Conservation (phyloP, 2,797 vertebrate genomes). For the Avahi laniger region DNA sequence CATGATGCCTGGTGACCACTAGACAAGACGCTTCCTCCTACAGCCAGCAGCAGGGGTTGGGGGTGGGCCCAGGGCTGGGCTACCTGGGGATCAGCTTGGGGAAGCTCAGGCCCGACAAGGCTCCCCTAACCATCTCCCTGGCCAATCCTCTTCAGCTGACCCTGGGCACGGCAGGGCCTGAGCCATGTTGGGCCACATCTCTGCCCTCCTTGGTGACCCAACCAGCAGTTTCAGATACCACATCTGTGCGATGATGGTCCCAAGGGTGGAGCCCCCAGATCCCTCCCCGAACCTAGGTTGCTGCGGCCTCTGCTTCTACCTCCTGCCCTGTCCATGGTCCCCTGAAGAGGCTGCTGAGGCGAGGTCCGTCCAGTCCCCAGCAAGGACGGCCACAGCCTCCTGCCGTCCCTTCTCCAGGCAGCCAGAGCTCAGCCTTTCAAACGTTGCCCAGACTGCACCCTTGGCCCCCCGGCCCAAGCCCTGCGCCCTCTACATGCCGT, state of each 20-base stretch:
- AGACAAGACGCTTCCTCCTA: background rate
- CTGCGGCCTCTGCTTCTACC: background rate
- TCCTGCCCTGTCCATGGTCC: background rate
- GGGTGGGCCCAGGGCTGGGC: background rate
- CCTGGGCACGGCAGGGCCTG: background rate
- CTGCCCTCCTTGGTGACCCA: background rate
- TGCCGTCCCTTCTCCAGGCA: background rate
- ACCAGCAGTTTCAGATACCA: background rate
- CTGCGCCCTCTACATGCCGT: too few relatives aligned
- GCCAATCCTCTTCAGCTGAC: background rate
- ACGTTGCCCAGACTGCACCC: background rate
- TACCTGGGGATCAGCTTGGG: background rate
- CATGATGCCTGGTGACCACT: rapidly evolving
- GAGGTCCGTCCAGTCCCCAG: background rate
- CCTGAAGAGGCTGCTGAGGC: background rate
- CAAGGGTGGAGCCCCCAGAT: background rate
- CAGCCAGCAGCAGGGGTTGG: background rate
- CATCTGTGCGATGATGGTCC: too few relatives aligned
- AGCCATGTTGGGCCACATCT: background rate
- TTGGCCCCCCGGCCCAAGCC: background rate
- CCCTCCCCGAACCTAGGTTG: background rate
- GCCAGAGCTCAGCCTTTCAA: background rate
- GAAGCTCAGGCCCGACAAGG: background rate
- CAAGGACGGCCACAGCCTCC: background rate
- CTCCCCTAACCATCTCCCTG: background rate